phyloP scores from a whole-genome alignment of 2,797 vertebrate genomes.

The Schizopygopsis malacanthus region DNA sequence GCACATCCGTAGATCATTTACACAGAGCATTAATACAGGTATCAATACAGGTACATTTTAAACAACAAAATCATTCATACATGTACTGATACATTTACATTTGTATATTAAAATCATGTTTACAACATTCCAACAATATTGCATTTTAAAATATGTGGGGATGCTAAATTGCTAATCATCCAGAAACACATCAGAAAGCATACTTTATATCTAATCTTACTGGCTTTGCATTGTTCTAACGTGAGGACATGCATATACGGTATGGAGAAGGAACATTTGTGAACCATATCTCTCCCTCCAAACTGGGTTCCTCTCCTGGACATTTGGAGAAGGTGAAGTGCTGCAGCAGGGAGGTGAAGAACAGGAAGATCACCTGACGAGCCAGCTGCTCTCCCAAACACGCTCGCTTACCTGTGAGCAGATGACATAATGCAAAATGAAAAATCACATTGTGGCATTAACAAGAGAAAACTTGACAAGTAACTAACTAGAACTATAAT shows the following conservation, averaged over 20 bases:
- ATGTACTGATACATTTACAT: neutral
- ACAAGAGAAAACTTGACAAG: too few species aligned
- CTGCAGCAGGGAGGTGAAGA: constrained; percentile 61
- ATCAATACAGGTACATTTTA: neutral
- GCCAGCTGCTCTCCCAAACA: constrained; percentile 62
- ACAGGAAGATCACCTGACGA: constrained; percentile 63
- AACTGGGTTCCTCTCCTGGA: constrained; percentile 53
- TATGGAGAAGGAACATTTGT: constrained; percentile 1
- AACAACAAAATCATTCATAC: neutral
- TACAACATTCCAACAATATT: neutral
- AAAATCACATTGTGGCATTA: neutral
- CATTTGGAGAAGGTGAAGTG: constrained; percentile 55
- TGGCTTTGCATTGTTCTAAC: constrained; percentile 21
- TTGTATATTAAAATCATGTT: neutral
- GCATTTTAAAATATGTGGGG: neutral
- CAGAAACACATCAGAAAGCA: neutral
- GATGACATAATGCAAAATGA: neutral
- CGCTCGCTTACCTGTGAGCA: constrained; percentile 56
- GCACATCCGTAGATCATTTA: neutral
- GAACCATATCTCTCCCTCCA: constrained; percentile 49
- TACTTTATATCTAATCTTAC: neutral
- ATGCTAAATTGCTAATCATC: too few species aligned
- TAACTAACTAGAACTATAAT: neutral
- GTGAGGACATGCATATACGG: neutral
- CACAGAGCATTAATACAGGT: neutral